Base-by-base conservation (phyloP, 2,797 vertebrate species). In the Linurgus olivaceus region DNA sequence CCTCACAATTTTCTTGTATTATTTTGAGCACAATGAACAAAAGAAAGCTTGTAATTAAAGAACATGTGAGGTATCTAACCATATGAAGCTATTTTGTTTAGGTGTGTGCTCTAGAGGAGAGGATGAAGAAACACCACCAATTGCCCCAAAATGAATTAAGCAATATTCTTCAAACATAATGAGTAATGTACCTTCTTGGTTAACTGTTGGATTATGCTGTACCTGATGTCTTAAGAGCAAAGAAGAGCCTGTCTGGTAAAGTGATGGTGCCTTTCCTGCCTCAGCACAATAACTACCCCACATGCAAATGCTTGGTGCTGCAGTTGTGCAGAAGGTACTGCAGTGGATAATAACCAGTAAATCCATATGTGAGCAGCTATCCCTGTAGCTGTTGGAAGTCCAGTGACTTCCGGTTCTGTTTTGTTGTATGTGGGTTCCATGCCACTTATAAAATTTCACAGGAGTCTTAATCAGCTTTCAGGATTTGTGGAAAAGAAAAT, bases 321-420 rank as follows among this genome's bases (percentile, higher is more conserved):
- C 77, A 84, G 50, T 33, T 66, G 37, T 62, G 44, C 40, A 29
- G 40, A 63, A 75, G 29, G 44, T 61, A 8, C 40, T 65, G 83
- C 63, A 58, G 1, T 51, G 42, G 8, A 12, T 88, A n/a, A 47
- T 18, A 51, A 55, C 26, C 9, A 25, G 17, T 35, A 33, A 75
- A 68, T 3, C 4, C 16, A 7, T 28, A 42, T 11, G 3, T 3
- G 21, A 67, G 52, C 4, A 3, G 11, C 37, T 80, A 0, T 28
- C 11, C 6, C 0, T 65, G 6, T n/a, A 33, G 11, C 11, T 58
- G 10, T 40, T 65, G n/a, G 2, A 40, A 65, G 38, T 50, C 70
- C 74, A 33, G 37, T 48, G 65, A 50, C 57, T 90, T 74, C 29
- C 31, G 9, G 12, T 62, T 80, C 67, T 68, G 6, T 84, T 65